Base-by-base conservation (phyloP, 1,140 invertebrate species). In the Diabrotica virgifera region DNA sequence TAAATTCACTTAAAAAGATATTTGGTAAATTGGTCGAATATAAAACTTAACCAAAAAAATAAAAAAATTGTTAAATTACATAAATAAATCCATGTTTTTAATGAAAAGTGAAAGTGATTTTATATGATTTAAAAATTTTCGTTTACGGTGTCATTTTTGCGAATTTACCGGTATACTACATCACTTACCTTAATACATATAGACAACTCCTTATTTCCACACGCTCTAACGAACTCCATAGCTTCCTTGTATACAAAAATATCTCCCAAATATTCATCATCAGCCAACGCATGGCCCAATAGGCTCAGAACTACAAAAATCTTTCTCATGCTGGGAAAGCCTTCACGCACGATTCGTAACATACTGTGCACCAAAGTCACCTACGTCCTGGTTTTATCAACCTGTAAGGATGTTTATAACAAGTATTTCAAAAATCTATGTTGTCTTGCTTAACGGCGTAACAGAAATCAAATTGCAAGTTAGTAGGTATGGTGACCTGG, bases 181-280 rank as follows among this genome's bases (percentile, higher is more conserved):
- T 24, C 11, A 70, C 46, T 64, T 77, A 84, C 86, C 83, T 93
- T 92, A 63, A 92, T 79, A 73, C 90, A 92, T 74, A 90, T 82
- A 37, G 87, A 80, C 66, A 92, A 78, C 64, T 89, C 87, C 66
- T 86, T 81, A 59, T 90, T 86, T 36, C 85, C 85, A 74, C 90
- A 89, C 61, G 85, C 83, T 77, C 87, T 85, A 62, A 89, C 81
- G 63, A 87, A 86, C 68, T 83, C 82, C 62, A 91, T 83, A 37
- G 90, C 87, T 10, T 72, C 68, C 52, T 68, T 73, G 63, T 83
- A 80, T 59, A 85, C 64, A 5, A 78, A 80, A 36, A 83, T 79
- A 80, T 82, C 66, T 80, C 71, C 62, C 37, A 64, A 63, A 36
- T 57, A 36, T 10, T 70, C 56, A 56, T 52, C 63, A 58, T 38